Conservation (phyloP, 1,140 invertebrate species). For the Drosophila ohnishii region DNA sequence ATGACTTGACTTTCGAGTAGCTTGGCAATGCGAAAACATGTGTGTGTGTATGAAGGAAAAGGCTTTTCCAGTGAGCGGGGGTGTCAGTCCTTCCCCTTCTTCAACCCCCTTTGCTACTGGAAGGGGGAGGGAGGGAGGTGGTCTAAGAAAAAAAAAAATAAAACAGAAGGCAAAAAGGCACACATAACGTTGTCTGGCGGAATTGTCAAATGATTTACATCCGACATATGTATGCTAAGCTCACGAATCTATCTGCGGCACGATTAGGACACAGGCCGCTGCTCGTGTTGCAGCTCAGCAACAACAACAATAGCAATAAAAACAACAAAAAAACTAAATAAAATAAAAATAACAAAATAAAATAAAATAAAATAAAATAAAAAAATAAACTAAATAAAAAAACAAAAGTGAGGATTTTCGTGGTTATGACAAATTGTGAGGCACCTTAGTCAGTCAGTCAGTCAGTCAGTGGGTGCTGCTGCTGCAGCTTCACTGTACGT, state of each 20-base stretch:
- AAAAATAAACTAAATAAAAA: neutral
- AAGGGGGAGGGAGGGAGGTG: neutral
- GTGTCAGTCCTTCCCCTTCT: slow-evolving; percentile 8
- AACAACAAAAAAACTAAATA: neutral
- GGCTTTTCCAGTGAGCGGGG: slow-evolving; percentile 26
- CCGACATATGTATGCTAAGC: slow-evolving; percentile 79
- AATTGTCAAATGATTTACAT: slow-evolving; percentile 82
- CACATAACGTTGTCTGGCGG: slow-evolving; percentile 57
- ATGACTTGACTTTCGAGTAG: neutral
- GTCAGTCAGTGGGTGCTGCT: slow-evolving; percentile 13
- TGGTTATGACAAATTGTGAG: slow-evolving; percentile 79
- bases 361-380: neutral
- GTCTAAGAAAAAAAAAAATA: neutral
- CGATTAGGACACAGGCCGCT: slow-evolving; percentile 69
- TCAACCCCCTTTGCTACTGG: neutral
- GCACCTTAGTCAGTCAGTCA: slow-evolving; percentile 35
- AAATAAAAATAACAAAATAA: too few relatives aligned
- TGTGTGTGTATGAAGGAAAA: slow-evolving; percentile 1
- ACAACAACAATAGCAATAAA: neutral
- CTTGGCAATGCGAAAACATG: neutral
- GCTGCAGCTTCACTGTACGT: slow-evolving; percentile 26
- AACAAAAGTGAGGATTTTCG: slow-evolving; percentile 22
- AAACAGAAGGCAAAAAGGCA: slow-evolving; percentile 10
- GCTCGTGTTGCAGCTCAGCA: slow-evolving; percentile 11
- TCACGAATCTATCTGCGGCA: slow-evolving; percentile 79